phyloP scores from a whole-genome alignment of 1,140 invertebrate species.

The Neotoxoptera formosana region DNA sequence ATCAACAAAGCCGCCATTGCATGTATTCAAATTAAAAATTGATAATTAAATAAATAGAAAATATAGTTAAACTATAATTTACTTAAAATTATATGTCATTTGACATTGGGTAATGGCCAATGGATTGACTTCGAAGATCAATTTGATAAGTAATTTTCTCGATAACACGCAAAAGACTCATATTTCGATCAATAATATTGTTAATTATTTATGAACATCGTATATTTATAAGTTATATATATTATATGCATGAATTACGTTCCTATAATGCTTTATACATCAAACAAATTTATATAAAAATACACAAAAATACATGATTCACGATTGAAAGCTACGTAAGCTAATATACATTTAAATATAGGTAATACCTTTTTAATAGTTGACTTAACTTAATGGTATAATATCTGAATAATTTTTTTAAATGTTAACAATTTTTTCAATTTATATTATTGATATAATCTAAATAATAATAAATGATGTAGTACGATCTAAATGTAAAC shows the following conservation, averaged over 20 bases:
- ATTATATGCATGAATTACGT: neutral
- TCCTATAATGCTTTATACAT: neutral
- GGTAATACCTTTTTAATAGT: too few relatives aligned
- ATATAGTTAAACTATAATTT: too few relatives aligned
- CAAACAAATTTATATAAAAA: neutral
- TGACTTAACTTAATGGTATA: too few relatives aligned
- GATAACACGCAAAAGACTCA: neutral
- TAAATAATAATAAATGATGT: neutral
- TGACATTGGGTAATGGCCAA: too few relatives aligned
- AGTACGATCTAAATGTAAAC: neutral
- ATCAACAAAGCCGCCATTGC: too few relatives aligned
- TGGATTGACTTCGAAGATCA: too few relatives aligned
- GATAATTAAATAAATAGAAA: too few relatives aligned
- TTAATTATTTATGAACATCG: neutral
- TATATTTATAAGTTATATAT: neutral
- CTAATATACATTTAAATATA: too few relatives aligned
- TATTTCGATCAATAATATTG: neutral
- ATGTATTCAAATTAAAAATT: too few relatives aligned
- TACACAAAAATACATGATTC: neutral
- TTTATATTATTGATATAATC: neutral
- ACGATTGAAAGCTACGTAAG: neutral
- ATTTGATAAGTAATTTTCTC: too few relatives aligned
- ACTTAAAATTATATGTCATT: too few relatives aligned
- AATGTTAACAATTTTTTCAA: neutral
- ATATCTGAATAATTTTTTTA: too few relatives aligned